Evolutionary conservation across 2,113 vertebrate genomes (phyloP).

Genomic region (Silurus asotus): DNA sequence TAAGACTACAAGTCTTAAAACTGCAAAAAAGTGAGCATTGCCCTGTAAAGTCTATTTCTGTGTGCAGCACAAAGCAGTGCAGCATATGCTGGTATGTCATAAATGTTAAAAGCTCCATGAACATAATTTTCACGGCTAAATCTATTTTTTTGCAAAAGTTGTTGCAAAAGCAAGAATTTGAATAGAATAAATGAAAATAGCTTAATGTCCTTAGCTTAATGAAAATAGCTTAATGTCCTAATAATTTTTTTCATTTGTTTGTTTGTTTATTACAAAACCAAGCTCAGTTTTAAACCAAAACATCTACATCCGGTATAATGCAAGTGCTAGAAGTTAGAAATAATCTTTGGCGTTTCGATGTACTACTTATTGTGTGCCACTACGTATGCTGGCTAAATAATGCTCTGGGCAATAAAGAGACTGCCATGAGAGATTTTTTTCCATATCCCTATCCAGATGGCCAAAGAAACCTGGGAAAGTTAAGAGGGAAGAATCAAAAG

Average conservation of each 20-base stretch:
- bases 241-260: neutral
- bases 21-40: neutral
- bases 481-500: slow-evolving; percentile 5
- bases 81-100: neutral
- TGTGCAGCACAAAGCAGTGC: slow-evolving; percentile 1
- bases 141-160: neutral
- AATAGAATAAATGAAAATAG: neutral
- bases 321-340: neutral
- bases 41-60: neutral
- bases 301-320: neutral
- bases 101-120: neutral
- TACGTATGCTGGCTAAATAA: slow-evolving; percentile 53
- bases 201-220: too few species aligned
- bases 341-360: neutral
- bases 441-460: slow-evolving; percentile 64
- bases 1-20: neutral
- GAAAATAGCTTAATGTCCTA: too few species aligned
- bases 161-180: neutral
- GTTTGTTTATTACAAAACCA: neutral
- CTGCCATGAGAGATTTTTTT: slow-evolving; percentile 64
- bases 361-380: neutral
- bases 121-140: neutral
- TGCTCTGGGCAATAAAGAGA: slow-evolving; percentile 58
- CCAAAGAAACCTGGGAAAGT: slow-evolving; percentile 48
- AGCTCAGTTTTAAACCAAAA: neutral